These are phyloP conservation scores for Lacerta bilineata DNA, from an alignment of 2,797 vertebrate genomes.

Conservation along the genomic window DNA sequence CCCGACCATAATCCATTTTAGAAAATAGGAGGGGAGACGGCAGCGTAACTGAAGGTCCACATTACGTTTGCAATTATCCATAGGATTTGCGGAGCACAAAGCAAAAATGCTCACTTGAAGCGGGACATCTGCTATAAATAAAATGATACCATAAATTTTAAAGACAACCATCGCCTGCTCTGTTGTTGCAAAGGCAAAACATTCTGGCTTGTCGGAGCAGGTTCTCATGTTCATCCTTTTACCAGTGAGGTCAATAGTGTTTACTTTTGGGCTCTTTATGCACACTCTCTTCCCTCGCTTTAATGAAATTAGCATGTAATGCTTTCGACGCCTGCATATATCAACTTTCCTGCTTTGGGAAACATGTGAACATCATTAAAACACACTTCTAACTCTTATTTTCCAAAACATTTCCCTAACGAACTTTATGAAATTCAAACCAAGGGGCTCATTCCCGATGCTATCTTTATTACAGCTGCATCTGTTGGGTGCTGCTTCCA, in stretches of 20 bases:
- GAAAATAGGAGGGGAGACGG: conserved; percentile 71
- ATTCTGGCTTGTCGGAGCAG: conserved; percentile 59
- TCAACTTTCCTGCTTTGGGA: conserved; percentile 76
- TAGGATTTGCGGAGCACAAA: conserved; percentile 75
- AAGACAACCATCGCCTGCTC: conserved; percentile 59
- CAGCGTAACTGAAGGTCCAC: conserved; percentile 60
- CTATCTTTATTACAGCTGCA: conserved; percentile 72
- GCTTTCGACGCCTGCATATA: conserved; percentile 73
- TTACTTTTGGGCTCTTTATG: conserved; percentile 66
- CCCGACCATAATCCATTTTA: conserved; percentile 69
- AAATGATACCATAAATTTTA: conserved; percentile 77
- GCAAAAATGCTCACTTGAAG: conserved; percentile 75
- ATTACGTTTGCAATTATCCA: conserved; percentile 72
- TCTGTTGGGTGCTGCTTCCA: conserved; percentile 50
- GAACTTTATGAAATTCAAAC: conserved; percentile 75
- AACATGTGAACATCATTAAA: conserved; percentile 81
- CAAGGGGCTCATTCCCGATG: conserved; percentile 39
- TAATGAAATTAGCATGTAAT: conserved; percentile 79
- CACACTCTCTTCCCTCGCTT: conserved; percentile 41
- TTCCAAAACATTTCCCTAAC: conserved; percentile 71
- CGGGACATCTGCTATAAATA: conserved; percentile 81
- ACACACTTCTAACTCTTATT: conserved; percentile 64
- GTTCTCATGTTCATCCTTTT: conserved; percentile 69
- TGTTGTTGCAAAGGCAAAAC: conserved; percentile 60
- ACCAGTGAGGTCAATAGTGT: conserved; percentile 66